A percentile compares a stretch with the other conserved stretches of the same genome.
These are phyloP conservation scores for Cebus imitator DNA, from an alignment of 2,113 vertebrate genomes.

Conservation along the genomic window DNA sequence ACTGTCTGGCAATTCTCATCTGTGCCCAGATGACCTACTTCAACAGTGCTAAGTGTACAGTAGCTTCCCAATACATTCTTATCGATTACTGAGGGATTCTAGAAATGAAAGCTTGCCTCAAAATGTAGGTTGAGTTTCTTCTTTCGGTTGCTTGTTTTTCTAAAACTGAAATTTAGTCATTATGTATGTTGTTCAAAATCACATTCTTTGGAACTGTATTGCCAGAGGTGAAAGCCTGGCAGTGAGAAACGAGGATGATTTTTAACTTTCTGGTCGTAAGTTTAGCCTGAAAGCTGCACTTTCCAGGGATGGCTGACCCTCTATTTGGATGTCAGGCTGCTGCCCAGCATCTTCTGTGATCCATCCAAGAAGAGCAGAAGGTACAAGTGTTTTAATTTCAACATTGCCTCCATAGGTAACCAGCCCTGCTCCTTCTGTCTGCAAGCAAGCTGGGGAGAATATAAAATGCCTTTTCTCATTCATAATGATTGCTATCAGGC, in stretches of 20 bases:
- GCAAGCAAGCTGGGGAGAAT: slow-evolving; percentile 34
- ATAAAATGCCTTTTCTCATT: slow-evolving; percentile 58
- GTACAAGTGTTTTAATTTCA: neutral
- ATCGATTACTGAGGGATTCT: neutral
- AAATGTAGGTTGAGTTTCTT: neutral
- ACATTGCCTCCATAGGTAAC: neutral
- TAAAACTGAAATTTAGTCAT: slow-evolving; percentile 11
- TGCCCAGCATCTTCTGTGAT: neutral
- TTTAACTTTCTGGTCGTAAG: neutral
- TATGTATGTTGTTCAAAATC: neutral
- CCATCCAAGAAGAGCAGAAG: neutral
- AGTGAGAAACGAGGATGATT: neutral
- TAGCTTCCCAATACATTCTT: neutral
- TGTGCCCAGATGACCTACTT: neutral
- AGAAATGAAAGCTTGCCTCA: neutral
- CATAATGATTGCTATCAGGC: slow-evolving; percentile 53
- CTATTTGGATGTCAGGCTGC: neutral
- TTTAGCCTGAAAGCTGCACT: neutral
- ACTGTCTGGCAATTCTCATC: neutral
- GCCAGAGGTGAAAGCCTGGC: neutral
- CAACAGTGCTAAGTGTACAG: neutral
- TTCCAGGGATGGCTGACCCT: neutral
- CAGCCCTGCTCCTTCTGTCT: neutral
- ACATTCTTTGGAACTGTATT: neutral
- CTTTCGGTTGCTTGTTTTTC: neutral